These are phyloP conservation scores for Zootermopsis nevadensis DNA, from an alignment of 2,888 invertebrate genomes.

Conservation along the genomic window DNA sequence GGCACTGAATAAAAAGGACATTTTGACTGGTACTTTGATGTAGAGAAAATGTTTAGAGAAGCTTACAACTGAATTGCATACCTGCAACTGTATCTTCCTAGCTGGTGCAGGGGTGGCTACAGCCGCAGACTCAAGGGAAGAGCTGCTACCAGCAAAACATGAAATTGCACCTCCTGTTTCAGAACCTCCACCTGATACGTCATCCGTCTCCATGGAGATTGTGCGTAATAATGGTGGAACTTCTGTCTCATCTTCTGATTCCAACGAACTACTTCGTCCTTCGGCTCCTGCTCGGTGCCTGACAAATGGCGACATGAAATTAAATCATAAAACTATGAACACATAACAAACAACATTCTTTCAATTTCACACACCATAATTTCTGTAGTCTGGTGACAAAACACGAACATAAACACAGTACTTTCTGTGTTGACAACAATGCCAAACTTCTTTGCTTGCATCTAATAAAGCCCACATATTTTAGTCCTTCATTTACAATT, in stretches of 20 bases:
- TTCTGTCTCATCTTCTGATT: slow-evolving; percentile 67
- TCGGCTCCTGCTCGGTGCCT: slow-evolving; percentile 58
- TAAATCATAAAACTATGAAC: too few relatives aligned
- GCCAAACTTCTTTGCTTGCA: too few relatives aligned
- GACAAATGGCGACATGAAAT: neutral
- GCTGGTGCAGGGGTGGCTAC: slow-evolving; percentile 62
- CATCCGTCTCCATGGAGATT: slow-evolving; percentile 71
- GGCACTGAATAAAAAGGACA: too few relatives aligned
- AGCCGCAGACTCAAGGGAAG: slow-evolving; percentile 65
- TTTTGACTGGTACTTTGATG: too few relatives aligned
- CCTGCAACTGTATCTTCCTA: slow-evolving; percentile 54
- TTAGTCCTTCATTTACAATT: too few relatives aligned
- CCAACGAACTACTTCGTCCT: slow-evolving; percentile 66
- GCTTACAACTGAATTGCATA: neutral
- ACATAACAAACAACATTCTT: too few relatives aligned
- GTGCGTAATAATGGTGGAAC: slow-evolving; percentile 68
- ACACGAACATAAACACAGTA: too few relatives aligned
- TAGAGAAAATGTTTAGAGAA: too few relatives aligned
- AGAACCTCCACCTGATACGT: slow-evolving; percentile 55
- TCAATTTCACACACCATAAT: too few relatives aligned
- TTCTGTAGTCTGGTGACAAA: too few relatives aligned
- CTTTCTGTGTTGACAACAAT: too few relatives aligned
- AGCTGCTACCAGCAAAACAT: slow-evolving; percentile 61
- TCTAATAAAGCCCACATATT: too few relatives aligned
- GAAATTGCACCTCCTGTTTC: slow-evolving; percentile 5